Percentiles rank a stretch among this genome's conserved stretches.
phyloP scores from a whole-genome alignment of 1,140 invertebrate genomes.

The Drosophila virilis region DNA sequence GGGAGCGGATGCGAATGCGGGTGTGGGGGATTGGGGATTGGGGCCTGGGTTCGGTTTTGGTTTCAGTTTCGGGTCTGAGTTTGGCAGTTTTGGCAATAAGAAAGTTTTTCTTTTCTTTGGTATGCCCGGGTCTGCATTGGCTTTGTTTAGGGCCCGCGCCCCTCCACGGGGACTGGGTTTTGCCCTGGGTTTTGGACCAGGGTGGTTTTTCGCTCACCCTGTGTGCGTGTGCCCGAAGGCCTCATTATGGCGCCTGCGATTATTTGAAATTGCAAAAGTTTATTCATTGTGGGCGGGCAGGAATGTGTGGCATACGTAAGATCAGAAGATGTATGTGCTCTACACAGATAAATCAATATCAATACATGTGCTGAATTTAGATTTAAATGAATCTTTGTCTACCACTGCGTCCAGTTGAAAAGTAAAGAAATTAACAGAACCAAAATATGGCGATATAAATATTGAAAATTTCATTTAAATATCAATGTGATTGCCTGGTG shows the following conservation, averaged over 20 bases:
- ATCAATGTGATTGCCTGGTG: too few relatives aligned
- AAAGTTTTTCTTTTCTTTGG: constrained; percentile 79
- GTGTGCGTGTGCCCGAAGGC: constrained; percentile 68
- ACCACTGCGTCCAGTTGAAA: background rate
- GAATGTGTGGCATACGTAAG: constrained; percentile 68
- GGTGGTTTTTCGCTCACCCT: constrained; percentile 6
- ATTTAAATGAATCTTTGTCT: constrained; percentile 51
- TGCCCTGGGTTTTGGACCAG: background rate
- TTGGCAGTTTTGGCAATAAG: constrained; percentile 81
- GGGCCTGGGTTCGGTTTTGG: constrained; percentile 17
- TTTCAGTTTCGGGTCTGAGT: constrained; percentile 53
- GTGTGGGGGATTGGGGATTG: background rate
- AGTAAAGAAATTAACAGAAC: constrained; percentile 9
- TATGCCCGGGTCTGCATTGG: constrained; percentile 39
- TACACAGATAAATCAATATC: constrained; percentile 72
- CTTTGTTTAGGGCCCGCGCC: constrained; percentile 39
- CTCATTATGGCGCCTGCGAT: constrained; percentile 80
- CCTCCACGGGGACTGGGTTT: constrained; percentile 19
- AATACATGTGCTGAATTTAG: constrained; percentile 74
- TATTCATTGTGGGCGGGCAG: constrained; percentile 64
- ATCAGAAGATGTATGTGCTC: constrained; percentile 69
- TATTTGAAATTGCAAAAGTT: constrained; percentile 83
- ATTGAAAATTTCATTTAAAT: too few relatives aligned
- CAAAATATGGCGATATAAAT: background rate
- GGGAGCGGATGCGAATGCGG: constrained; percentile 1